Evolutionary conservation across 2,797 vertebrate genomes (phyloP).

Genomic region (Lithobates pipiens): DNA sequence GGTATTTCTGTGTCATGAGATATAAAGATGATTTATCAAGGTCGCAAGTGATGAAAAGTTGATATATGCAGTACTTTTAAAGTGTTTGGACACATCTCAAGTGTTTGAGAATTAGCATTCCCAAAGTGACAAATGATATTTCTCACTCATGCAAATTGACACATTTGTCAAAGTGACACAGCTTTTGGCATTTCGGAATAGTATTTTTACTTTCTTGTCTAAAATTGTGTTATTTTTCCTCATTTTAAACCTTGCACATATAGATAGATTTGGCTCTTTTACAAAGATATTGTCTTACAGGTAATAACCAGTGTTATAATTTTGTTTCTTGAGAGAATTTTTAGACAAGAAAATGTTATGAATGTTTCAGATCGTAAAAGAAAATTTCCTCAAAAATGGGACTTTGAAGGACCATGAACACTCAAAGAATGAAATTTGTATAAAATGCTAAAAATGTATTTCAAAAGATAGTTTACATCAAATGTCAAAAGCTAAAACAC

Average conservation of each 20-base stretch:
- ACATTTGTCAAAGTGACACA: constrained; percentile 47
- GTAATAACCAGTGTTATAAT: neutral
- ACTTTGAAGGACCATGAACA: too few relatives aligned
- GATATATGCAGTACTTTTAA: constrained; percentile 39
- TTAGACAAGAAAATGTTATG: neutral
- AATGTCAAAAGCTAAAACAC: too few relatives aligned
- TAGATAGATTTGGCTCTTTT: neutral
- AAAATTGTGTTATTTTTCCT: neutral
- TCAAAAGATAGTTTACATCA: too few relatives aligned
- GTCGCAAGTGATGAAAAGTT: constrained; percentile 28
- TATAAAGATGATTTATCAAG: constrained; percentile 54
- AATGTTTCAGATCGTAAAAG: too few relatives aligned
- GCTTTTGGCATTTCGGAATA: constrained; percentile 42
- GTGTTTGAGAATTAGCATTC: constrained; percentile 51
- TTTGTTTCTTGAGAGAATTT: neutral
- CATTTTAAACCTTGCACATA: neutral
- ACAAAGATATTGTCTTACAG: neutral
- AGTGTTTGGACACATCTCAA: constrained; percentile 47
- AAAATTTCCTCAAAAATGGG: too few relatives aligned
- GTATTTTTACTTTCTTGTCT: constrained; percentile 22
- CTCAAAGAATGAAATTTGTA: too few relatives aligned
- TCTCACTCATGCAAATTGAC: constrained; percentile 49
- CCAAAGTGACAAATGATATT: constrained; percentile 52
- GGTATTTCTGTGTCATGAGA: constrained; percentile 2
- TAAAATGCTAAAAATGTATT: too few relatives aligned